Base-by-base conservation (phyloP, 2,888 invertebrate species). In the Athalia cordata region DNA sequence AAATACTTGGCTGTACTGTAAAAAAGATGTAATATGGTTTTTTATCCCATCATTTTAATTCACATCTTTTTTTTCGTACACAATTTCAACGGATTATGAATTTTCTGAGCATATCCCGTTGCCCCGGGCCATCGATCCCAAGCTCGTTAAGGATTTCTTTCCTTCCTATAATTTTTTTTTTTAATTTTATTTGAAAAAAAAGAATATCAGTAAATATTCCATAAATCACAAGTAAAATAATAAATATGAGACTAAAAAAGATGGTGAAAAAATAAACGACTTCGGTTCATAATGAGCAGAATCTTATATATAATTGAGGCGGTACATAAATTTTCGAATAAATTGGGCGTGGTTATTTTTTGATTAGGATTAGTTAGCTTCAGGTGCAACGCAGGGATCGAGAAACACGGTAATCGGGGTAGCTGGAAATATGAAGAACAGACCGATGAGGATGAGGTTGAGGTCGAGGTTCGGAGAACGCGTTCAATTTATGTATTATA, bases 261-360 rank as follows among this genome's bases (percentile, higher is more conserved):
- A 43, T n/a, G 4, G 9, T 55, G n/a, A 11, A 55, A 55, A 11
- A 75, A 75, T 64, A 77, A 55, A 7, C 13, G 13, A 64, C 55
- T 75, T 55, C 45, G 57, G 52, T 50, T 61, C 55, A 29, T 78
- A 78, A 78, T 76, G 78, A 78, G 78, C 66, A 74, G 77, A 78
- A 78, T 79, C 79, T 79, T 62, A 81, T 7, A 7, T 77, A 80
- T 83, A 83, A 82, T 83, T 83, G 83, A 82, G 78, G 79, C 49
- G 79, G 78, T 72, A 79, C 80, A 82, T 83, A 83, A 82, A 83
- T 83, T 83, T 80, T 81, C 82, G 79, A 81, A 83, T 82, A 82
- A 80, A 83, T 80, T 82, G 82, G 82, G 82, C 80, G 82, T 82
- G 82, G 80, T 79, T 80, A 55, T 66, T 65, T 76, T 76, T 76